Percentiles rank a stretch among this genome's conserved stretches.
phyloP scores from a whole-genome alignment of 2,888 invertebrate species.

The Eilema sororculum region DNA sequence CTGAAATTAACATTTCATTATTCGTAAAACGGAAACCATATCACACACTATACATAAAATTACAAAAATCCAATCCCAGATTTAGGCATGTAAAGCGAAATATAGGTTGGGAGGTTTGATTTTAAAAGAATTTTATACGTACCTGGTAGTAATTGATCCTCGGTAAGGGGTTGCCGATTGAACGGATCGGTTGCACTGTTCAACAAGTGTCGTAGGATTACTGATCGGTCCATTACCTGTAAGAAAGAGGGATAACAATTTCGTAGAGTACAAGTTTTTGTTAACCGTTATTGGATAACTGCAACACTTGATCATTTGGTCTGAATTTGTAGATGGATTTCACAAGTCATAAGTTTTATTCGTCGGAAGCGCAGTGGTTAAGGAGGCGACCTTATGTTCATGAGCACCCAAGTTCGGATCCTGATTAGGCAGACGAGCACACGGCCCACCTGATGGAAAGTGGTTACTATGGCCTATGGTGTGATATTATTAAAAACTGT shows the following conservation, averaged over 20 bases:
- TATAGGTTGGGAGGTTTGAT: no score
- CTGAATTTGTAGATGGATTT: background rate
- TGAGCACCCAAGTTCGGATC: no score
- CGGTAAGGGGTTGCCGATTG: conserved; percentile 97
- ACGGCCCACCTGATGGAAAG: no score
- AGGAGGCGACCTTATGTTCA: no score
- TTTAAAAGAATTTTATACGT: conserved; percentile 28
- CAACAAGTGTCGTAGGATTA: conserved; percentile 96
- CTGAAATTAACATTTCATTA: conserved; percentile 75
- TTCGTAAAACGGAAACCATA: background rate
- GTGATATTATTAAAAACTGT: background rate
- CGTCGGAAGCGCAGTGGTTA: no score
- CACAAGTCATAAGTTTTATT: background rate
- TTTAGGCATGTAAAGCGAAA: no score
- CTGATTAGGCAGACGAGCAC: no score
- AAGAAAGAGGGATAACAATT: conserved; percentile 35
- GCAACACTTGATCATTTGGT: background rate
- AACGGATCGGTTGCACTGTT: conserved; percentile 99
- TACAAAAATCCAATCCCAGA: no score
- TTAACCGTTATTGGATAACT: background rate
- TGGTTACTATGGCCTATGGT: no score
- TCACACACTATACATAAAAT: conserved; percentile 5
- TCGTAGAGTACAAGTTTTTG: background rate
- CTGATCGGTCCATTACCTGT: conserved; percentile 96
- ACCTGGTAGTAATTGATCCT: conserved; percentile 97